phyloP scores from a whole-genome alignment of 2,113 vertebrate species.

The Carettochelys insculpta region DNA sequence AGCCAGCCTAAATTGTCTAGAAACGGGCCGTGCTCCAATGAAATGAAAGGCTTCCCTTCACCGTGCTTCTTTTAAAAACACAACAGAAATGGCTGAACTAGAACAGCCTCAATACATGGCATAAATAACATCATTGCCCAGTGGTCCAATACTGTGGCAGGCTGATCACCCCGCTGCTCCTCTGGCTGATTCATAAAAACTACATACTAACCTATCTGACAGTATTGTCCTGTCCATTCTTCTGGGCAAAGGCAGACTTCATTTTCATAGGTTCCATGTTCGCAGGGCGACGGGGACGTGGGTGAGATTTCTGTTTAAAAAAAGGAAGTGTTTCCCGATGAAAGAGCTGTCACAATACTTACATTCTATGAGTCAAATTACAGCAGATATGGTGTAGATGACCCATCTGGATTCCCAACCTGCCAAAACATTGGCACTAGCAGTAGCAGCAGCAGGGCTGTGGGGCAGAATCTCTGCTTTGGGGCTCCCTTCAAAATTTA shows the following conservation, averaged over 20 bases:
- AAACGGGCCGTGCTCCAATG: neutral
- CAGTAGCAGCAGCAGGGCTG: neutral
- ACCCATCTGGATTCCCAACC: neutral
- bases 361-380: neutral
- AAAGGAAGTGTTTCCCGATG: neutral
- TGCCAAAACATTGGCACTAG: neutral
- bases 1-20: neutral
- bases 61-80: neutral
- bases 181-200: neutral
- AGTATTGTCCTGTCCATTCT: slow-evolving; percentile 37
- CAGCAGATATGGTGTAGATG: fast-evolving
- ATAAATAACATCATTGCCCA: fast-evolving
- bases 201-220: slow-evolving; percentile 33
- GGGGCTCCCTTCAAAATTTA: fast-evolving
- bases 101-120: fast-evolving
- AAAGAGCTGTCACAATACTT: neutral
- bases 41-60: slow-evolving; percentile 2
- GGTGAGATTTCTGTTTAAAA: neutral
- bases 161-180: neutral
- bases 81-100: neutral
- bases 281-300: neutral
- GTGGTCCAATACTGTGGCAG: fast-evolving
- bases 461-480: neutral
- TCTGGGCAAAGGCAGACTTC: slow-evolving; percentile 50
- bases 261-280: slow-evolving; percentile 48